A percentile compares a stretch with the other conserved stretches of the same genome.
Conservation (phyloP, 2,888 invertebrate genomes). For the Clostera curtula region DNA sequence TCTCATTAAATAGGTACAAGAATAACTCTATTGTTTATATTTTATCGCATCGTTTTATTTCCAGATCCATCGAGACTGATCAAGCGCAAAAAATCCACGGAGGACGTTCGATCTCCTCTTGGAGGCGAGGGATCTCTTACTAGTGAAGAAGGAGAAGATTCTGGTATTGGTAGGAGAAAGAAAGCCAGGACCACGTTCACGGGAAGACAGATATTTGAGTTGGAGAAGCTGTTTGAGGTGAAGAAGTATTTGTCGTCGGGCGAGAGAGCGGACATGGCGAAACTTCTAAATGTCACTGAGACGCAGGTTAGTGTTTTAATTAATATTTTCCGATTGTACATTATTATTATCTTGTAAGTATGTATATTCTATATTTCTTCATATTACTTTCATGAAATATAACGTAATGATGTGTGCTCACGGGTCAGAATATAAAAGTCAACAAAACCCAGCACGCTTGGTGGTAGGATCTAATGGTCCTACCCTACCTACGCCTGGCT, state of each 20-base stretch:
- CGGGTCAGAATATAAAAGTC: too few relatives aligned
- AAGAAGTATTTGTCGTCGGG: conserved; percentile 97
- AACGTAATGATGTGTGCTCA: too few relatives aligned
- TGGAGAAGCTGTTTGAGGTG: conserved; percentile 96
- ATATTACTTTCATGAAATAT: too few relatives aligned
- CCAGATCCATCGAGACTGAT: conserved; percentile 56
- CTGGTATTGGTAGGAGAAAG: conserved; percentile 77
- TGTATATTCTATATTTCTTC: too few relatives aligned
- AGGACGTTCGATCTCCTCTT: conserved; percentile 57
- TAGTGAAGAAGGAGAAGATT: conserved; percentile 70
- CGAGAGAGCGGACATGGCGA: conserved; percentile 95
- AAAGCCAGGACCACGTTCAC: conserved; percentile 97
- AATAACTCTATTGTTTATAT: too few relatives aligned
- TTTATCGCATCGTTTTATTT: too few relatives aligned
- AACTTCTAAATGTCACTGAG: conserved; percentile 94
- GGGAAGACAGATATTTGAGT: conserved; percentile 95
- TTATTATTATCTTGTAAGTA: too few relatives aligned
- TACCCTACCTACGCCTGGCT: too few relatives aligned
- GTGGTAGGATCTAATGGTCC: too few relatives aligned
- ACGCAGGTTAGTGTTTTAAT: conserved; percentile 84
- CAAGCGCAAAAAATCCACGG: conserved; percentile 66
- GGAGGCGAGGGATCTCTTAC: conserved; percentile 62
- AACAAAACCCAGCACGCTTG: too few relatives aligned
- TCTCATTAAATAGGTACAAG: too few relatives aligned
- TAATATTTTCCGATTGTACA: too few relatives aligned